Evolutionary conservation across 2,888 invertebrate genomes (phyloP).

Genomic region (Orthosia gracilis): DNA sequence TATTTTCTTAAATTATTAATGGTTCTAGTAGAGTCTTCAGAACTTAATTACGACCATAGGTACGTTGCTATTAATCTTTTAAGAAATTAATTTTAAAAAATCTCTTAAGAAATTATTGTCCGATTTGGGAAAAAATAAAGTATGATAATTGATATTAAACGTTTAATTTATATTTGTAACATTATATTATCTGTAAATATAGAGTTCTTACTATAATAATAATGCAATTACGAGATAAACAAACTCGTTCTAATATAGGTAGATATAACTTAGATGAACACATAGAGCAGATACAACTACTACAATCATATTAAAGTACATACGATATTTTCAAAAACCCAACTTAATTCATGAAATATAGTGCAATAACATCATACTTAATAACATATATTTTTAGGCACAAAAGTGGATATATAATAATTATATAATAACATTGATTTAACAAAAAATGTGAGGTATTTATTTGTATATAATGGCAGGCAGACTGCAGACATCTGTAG

Average conservation of each 20-base stretch:
- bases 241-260: constrained; percentile 84
- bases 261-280: constrained; percentile 78
- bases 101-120: not conserved
- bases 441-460: constrained; percentile 82
- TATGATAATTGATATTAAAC: constrained; percentile 82
- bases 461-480: constrained; percentile 51
- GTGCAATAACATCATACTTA: constrained; percentile 83
- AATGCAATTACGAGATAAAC: constrained; percentile 87
- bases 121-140: constrained; percentile 27
- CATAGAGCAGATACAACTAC: constrained; percentile 79
- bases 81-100: no score
- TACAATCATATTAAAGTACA: constrained; percentile 82
- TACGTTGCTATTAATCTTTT: no score
- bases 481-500: constrained; percentile 50
- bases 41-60: no score
- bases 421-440: constrained; percentile 79
- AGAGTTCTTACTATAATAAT: constrained; percentile 88
- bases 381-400: constrained; percentile 87
- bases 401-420: constrained; percentile 86
- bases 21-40: no score
- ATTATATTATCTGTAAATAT: constrained; percentile 92
- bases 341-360: constrained; percentile 84
- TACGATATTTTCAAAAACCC: constrained; percentile 82
- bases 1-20: no score
- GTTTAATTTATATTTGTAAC: constrained; percentile 91